Base-by-base conservation (phyloP, 2,888 invertebrate species). In the Nudaria mundana region DNA sequence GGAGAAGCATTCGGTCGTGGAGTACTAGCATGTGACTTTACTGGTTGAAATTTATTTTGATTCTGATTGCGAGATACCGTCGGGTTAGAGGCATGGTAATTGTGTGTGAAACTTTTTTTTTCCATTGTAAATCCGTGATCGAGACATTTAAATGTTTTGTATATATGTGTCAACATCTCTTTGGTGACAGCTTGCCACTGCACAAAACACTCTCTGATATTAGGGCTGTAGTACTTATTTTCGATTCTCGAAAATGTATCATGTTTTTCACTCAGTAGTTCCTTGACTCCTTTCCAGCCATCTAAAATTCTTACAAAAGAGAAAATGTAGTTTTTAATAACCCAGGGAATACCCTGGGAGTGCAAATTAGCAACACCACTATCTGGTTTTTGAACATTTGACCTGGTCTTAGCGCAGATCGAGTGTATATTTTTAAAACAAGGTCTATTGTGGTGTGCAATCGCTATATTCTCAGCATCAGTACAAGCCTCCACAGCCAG, bases 381-480 rank as follows among this genome's bases (percentile, higher is more conserved):
- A 56, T 93, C 92, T 0, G 93, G 92, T 60, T 93, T 93, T 52
- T 93, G 86, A 5, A 94, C 91, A 71, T 94, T 93, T 25, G 93
- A 92, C 62, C 93, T 90, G 30, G 93, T 92, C 58, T 93, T 91
- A 2, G 93, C 93, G 62, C 93, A 93, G 37, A 94, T 86, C 5
- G 93, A 93, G 63, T 94, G 93, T 53, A 94, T 93, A 67, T 94
- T 94, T 60, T 93, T 92, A 61, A 94, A 94, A 57, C 94, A 94
- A 0, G 93, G 94, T 50, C 93, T 87, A 61, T 93, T 93, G 35
- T 93, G 91, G 65, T 94, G 93, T 2, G 91, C 86, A 35, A 92
- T 91, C 0, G 93, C 93, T 53, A 94, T 91, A 40, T 92, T 91
- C 60, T 93, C 93, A 3, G 93, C 93, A 30, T 92, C 91, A 44